Conservation (phyloP, 2,797 vertebrate genomes). For the Microhierax caerulescens region DNA sequence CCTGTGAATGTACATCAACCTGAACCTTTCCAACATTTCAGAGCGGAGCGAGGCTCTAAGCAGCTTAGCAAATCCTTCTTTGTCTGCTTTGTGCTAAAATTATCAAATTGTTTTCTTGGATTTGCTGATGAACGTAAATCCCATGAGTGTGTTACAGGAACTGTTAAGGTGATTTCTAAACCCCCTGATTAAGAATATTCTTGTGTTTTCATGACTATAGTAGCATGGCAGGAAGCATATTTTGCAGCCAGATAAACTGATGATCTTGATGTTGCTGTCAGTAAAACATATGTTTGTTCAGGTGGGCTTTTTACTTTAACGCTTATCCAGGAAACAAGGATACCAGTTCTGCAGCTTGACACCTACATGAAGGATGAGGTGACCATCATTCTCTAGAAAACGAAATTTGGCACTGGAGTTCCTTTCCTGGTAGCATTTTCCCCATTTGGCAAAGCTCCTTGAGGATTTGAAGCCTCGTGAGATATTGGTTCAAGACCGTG, state of each 20-base stretch:
- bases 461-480: background rate
- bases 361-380: background rate
- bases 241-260: background rate
- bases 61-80: conserved; percentile 71
- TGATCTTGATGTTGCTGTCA: background rate
- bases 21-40: conserved; percentile 46
- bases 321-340: background rate
- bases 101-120: conserved; percentile 69
- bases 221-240: background rate
- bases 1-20: background rate
- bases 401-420: background rate
- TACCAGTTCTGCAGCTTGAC: background rate
- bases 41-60: conserved; percentile 32
- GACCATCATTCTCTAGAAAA: background rate
- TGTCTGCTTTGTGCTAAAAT: conserved; percentile 69
- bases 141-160: conserved; percentile 44
- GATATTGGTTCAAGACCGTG: background rate
- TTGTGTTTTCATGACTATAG: background rate
- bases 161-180: conserved; percentile 34
- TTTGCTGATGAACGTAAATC: conserved; percentile 62
- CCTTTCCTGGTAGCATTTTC: background rate
- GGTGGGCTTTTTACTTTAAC: background rate
- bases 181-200: background rate
- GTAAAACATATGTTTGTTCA: background rate
- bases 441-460: background rate